Evolutionary conservation across 37 sponge, comb jelly and placozoan species (phyloP).

Genomic region (Mnemiopsis leidyi): DNA sequence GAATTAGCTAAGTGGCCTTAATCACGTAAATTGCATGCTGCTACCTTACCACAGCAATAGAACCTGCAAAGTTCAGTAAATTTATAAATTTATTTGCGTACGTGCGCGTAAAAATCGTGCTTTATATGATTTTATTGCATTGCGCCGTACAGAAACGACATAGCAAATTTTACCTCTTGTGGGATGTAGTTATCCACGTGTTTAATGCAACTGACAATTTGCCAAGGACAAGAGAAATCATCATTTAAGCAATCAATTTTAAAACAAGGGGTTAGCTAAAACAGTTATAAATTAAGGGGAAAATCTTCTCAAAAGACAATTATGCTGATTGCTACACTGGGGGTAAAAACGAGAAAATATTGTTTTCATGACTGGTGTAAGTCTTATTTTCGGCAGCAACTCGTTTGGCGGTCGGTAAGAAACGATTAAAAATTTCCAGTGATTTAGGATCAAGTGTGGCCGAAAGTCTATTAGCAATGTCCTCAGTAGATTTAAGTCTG

Average conservation of each 20-base stretch:
- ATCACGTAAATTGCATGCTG: too few species aligned
- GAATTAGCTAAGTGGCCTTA: too few species aligned
- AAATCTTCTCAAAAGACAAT: not conserved
- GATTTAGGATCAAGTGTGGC: slow-evolving; percentile 26
- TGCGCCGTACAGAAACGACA: not conserved
- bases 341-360: slow-evolving; percentile 42
- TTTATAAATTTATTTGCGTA: too few species aligned
- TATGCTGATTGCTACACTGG: not conserved
- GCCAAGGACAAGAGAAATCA: not conserved
- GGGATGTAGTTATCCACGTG: not conserved
- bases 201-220: not conserved
- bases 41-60: too few species aligned
- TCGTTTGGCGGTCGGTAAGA: slow-evolving; percentile 27
- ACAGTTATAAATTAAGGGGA: not conserved
- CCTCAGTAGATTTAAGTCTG: not conserved
- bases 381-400: slow-evolving; percentile 24
- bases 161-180: not conserved
- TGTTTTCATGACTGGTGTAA: slow-evolving; percentile 16
- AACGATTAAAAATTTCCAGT: not conserved
- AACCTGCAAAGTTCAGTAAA: too few species aligned
- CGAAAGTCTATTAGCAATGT: slow-evolving; percentile 10
- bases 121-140: not conserved
- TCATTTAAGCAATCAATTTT: not conserved
- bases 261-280: slow-evolving; percentile 25
- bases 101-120: not conserved